Base-by-base conservation (phyloP, 2,797 vertebrate genomes). In the Danionella dracula region DNA sequence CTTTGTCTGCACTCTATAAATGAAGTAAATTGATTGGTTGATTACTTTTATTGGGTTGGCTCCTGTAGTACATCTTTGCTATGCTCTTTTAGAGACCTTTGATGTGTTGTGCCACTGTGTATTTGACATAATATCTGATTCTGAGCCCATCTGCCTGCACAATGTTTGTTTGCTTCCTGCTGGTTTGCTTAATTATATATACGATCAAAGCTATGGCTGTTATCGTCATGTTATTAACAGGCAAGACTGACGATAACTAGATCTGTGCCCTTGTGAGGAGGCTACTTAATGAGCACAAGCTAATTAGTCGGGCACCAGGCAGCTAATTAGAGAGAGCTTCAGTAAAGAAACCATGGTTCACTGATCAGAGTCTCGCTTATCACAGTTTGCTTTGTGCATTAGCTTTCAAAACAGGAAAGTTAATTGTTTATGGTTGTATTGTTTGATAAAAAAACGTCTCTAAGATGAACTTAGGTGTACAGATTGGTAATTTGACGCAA, bases 171-270 rank as follows among this genome's bases (percentile, higher is more conserved):
- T 27, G 6, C 49, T 54, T 20, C 45, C 41, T 29, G 37, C 63
- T 68, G 21, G 35, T 29, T 35, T 59, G 65, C 54, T 76, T 60
- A 71, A 76, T 76, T 54, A 64, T 60, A 55, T 50, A 50, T 40
- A 56, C 42, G 15, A 70, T 71, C 42, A 66, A 70, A 66, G 71
- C 46, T 19, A 49, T 20, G 40, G 42, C 58, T 48, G 49, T 67
- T 27, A 3, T 27, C 51, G 29, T 34, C 56, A 49, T 56, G 53
- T 41, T 53, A 73, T 71, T 58, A 68, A 59, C 62, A 58, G 29
- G 23, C 42, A 50, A 49, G 48, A 70, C 40, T 63, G 57, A 62
- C 41, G 29, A 71, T 54, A 23, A 63, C 13, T 34, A 46, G 66
- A 72, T 72, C 64, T 74, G 56, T 19, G 31, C 45, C 41, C 45